phyloP scores from a whole-genome alignment of 2,113 vertebrate species.

The Ia io region DNA sequence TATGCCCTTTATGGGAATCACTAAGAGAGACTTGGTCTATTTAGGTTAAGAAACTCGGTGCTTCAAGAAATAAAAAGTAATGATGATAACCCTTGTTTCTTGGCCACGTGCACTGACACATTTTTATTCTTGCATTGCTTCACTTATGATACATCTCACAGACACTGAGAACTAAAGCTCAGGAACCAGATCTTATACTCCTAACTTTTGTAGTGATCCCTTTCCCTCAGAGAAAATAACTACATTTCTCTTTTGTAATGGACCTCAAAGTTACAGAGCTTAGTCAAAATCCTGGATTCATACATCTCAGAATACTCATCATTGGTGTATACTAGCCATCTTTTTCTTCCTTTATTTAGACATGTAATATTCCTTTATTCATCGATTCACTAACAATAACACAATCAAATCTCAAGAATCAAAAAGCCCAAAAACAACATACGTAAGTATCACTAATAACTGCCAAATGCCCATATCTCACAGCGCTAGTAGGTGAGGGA shows the following conservation, averaged over 20 bases:
- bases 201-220: accelerated
- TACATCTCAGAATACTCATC: background rate
- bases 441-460: background rate
- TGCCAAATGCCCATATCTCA: background rate
- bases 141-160: background rate
- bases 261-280: background rate
- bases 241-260: background rate
- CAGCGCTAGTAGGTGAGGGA: background rate
- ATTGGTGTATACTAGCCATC: background rate
- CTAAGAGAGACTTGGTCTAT: background rate
- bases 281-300: background rate
- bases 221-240: background rate
- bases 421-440: background rate
- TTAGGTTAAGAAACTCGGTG: no score
- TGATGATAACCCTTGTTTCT: background rate
- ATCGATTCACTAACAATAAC: background rate
- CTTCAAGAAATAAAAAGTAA: background rate
- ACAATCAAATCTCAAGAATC: background rate
- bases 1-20: background rate
- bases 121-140: background rate
- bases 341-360: background rate
- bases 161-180: background rate
- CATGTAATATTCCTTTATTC: background rate
- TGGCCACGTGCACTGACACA: no score
- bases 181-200: background rate